Percentiles rank a stretch among this genome's conserved stretches.
phyloP scores from a whole-genome alignment of 2,797 vertebrate genomes.

The Petrocephalus sullivani region DNA sequence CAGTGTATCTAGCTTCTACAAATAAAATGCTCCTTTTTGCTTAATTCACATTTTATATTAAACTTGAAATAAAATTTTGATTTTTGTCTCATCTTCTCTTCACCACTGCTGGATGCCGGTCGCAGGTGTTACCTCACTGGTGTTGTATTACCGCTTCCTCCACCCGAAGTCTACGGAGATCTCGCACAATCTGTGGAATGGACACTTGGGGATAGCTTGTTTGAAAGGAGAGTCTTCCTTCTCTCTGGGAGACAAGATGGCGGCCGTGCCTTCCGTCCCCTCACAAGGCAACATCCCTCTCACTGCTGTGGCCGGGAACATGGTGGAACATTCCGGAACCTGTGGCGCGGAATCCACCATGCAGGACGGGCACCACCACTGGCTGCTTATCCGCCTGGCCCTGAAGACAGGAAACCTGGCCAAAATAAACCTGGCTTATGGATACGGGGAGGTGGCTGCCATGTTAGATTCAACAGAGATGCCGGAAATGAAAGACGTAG shows the following conservation, averaged over 20 bases:
- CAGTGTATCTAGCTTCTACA: not conserved
- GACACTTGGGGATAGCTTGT: constrained; percentile 49
- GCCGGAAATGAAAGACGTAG: constrained; percentile 46
- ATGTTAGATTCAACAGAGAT: constrained; percentile 59
- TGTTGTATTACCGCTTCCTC: constrained; percentile 74
- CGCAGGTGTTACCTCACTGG: constrained; percentile 66
- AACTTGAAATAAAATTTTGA: not conserved
- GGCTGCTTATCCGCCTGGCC: constrained; percentile 76
- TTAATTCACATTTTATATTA: not conserved
- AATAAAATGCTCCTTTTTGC: not conserved
- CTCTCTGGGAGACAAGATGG: constrained; percentile 47
- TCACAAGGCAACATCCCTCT: constrained; percentile 39
- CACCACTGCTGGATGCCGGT: constrained; percentile 10
- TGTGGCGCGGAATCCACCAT: constrained; percentile 25
- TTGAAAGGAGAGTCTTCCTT: constrained; percentile 44
- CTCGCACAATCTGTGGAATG: constrained; percentile 60
- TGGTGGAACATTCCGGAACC: constrained; percentile 15
- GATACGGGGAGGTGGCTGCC: constrained; percentile 57
- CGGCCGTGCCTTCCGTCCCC: constrained; percentile 36
- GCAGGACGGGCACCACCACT: constrained; percentile 68
- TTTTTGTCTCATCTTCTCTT: not conserved
- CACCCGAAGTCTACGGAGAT: constrained; percentile 79
- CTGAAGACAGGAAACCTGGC: constrained; percentile 71
- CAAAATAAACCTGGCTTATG: constrained; percentile 62
- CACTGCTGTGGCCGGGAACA: not conserved